A percentile compares a stretch with the other conserved stretches of the same genome.
Evolutionary conservation across 1,140 invertebrate genomes (phyloP).

Genomic region (Drosophila mauritiana): DNA sequence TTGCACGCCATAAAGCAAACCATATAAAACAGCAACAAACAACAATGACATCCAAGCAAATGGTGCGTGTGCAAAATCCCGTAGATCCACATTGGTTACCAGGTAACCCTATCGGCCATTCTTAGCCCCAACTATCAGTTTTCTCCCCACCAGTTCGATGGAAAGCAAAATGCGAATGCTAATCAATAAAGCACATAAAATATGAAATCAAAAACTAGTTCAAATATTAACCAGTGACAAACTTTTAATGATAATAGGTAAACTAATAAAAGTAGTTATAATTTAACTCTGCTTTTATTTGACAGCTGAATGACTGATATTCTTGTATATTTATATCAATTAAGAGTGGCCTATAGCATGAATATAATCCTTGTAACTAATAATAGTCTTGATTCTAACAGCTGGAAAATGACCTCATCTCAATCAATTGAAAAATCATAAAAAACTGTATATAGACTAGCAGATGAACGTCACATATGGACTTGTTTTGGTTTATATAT

Average conservation of each 20-base stretch:
- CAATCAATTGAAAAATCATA: not conserved
- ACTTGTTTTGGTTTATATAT: not conserved
- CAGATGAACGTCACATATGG: slow-evolving; percentile 10
- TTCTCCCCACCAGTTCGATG: not conserved
- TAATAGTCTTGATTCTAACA: not conserved
- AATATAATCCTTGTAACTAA: too few species aligned
- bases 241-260: too few species aligned
- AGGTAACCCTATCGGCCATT: slow-evolving; percentile 18
- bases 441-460: slow-evolving; percentile 5
- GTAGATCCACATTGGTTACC: slow-evolving; percentile 10
- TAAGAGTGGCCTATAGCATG: too few species aligned
- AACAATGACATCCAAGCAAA: slow-evolving; percentile 15
- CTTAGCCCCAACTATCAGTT: not conserved
- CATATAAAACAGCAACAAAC: slow-evolving; percentile 18
- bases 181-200: slow-evolving; percentile 44
- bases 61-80: slow-evolving; percentile 41
- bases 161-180: slow-evolving; percentile 35
- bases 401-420: slow-evolving; percentile 7
- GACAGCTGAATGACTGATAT: too few species aligned
- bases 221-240: not conserved
- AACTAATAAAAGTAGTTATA: too few species aligned
- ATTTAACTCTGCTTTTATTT: too few species aligned
- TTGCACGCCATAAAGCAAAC: slow-evolving; percentile 54
- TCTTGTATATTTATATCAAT: too few species aligned
- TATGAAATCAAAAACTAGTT: not conserved